Evolutionary conservation across 1,140 invertebrate genomes (phyloP).

Genomic region (Meloidogyne chitwoodi): DNA sequence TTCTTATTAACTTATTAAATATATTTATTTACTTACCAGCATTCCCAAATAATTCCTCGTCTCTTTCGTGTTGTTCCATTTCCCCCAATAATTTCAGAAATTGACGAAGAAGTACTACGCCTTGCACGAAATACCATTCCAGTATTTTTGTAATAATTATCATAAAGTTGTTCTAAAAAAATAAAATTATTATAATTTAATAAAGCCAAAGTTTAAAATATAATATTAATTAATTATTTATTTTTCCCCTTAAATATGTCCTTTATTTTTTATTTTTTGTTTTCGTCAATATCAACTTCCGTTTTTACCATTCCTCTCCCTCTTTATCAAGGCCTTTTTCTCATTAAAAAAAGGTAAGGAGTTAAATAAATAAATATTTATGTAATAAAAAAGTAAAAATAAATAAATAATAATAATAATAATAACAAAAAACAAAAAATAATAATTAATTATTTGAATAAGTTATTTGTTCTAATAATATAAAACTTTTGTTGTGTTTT

Average conservation of each 20-base stretch:
- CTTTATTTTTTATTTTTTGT: too few species aligned
- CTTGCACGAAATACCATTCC: constrained; percentile 15
- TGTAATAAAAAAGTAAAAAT: too few species aligned
- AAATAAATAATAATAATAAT: too few species aligned
- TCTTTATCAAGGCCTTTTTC: background rate
- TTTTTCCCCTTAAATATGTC: background rate
- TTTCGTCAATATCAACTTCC: background rate
- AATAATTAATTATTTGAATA: too few species aligned
- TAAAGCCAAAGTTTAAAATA: too few species aligned
- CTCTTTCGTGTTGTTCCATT: background rate
- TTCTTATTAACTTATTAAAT: background rate
- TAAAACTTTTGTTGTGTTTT: too few species aligned
- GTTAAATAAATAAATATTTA: too few species aligned
- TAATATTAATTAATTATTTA: background rate
- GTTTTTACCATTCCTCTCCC: background rate
- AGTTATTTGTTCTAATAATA: too few species aligned
- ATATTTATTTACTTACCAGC: background rate
- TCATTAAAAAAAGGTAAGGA: background rate
- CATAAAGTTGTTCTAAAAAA: constrained; percentile 3
- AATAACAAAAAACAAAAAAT: too few species aligned
- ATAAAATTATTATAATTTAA: background rate
- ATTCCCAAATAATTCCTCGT: constrained; percentile 22
- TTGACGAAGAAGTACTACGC: background rate
- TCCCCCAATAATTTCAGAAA: constrained; percentile 1
- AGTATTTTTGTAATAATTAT: constrained; percentile 15